Percentiles rank a stretch among this genome's conserved stretches.
phyloP scores from a whole-genome alignment of 1,140 invertebrate genomes.

The Anastrepha obliqua region DNA sequence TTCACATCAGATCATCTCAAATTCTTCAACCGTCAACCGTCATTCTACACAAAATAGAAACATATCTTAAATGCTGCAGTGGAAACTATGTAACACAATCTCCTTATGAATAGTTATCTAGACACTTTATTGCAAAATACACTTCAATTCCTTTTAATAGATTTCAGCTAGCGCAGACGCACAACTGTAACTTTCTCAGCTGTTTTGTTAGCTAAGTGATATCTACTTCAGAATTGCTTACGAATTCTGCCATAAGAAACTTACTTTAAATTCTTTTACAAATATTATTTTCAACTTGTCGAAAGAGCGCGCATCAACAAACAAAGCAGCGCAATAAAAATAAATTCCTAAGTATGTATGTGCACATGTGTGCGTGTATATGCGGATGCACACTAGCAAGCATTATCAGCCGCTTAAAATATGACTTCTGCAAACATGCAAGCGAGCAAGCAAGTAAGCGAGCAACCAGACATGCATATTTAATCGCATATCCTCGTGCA shows the following conservation, averaged over 20 bases:
- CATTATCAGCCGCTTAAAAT: constrained; percentile 48
- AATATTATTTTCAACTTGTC: constrained; percentile 10
- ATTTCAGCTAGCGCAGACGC: background rate
- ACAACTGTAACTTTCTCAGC: background rate
- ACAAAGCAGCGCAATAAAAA: background rate
- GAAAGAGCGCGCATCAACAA: constrained; percentile 13
- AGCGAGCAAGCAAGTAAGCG: background rate
- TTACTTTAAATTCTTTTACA: constrained; percentile 36
- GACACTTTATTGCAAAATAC: too few species aligned
- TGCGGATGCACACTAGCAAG: background rate
- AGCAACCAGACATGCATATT: constrained; percentile 3
- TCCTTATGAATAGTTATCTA: too few species aligned
- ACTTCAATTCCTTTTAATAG: background rate
- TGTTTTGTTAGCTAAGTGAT: constrained; percentile 24
- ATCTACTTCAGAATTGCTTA: background rate
- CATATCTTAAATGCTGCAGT: too few species aligned
- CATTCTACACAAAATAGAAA: too few species aligned
- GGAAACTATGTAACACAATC: too few species aligned
- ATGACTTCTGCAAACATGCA: constrained; percentile 36
- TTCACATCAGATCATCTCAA: too few species aligned
- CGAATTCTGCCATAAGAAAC: constrained; percentile 31
- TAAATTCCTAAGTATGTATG: background rate
- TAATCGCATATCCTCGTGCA: background rate
- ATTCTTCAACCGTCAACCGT: too few species aligned
- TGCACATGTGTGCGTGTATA: too few species aligned